Conservation (phyloP, 2,797 vertebrate genomes). For the Spinus olivaceus region DNA sequence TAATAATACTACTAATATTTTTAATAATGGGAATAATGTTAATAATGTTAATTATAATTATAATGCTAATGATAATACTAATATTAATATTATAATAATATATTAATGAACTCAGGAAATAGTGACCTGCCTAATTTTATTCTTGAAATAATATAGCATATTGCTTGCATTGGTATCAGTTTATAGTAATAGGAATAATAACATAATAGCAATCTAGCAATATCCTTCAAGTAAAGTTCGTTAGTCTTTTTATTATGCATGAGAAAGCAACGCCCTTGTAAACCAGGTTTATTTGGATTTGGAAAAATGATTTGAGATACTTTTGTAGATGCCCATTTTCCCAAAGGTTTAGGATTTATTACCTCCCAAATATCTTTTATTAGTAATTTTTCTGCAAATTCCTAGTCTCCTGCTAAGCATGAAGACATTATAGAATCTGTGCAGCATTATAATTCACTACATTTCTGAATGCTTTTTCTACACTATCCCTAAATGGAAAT, state of each 20-base stretch:
- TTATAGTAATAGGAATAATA: neutral
- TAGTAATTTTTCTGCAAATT: constrained; percentile 20
- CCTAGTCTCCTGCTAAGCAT: neutral
- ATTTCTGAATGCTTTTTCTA: neutral
- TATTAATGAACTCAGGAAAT: neutral
- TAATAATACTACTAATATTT: no score
- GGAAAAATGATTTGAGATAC: neutral
- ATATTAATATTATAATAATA: neutral
- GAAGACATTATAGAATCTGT: neutral
- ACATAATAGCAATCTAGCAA: neutral
- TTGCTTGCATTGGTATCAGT: neutral
- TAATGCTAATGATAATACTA: no score
- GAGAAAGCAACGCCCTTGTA: neutral
- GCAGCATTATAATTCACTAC: neutral
- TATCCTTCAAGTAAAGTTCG: neutral
- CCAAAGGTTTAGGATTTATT: constrained; percentile 1
- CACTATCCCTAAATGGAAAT: neutral
- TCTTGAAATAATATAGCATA: neutral
- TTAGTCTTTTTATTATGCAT: neutral
- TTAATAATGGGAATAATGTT: no score
- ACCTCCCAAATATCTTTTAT: neutral
- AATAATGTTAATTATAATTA: no score
- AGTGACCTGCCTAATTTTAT: neutral
- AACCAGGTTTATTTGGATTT: neutral
- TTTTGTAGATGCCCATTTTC: neutral